Conservation (phyloP, 2,797 vertebrate genomes). For the Fistularia tabacaria region DNA sequence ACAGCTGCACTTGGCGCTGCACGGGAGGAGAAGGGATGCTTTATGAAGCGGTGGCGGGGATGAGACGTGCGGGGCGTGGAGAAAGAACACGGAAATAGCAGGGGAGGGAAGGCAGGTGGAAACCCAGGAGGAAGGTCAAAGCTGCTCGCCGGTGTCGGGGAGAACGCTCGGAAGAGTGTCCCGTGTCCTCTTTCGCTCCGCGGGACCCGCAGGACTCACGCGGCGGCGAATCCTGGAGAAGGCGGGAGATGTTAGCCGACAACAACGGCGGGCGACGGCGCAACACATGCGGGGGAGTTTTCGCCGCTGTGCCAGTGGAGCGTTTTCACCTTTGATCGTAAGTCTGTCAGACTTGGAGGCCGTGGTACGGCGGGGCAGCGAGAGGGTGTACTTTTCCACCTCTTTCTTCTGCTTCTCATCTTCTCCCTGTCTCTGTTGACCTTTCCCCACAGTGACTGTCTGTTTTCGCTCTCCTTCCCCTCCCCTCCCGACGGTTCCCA, state of each 20-base stretch:
- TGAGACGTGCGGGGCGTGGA: slow-evolving; percentile 12
- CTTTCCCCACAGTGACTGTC: slow-evolving; percentile 52
- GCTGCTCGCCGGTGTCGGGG: too few relatives aligned
- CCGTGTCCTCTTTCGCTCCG: too few relatives aligned
- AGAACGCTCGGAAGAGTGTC: too few relatives aligned
- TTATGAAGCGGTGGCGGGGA: slow-evolving; percentile 19
- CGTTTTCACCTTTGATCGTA: slow-evolving; percentile 42
- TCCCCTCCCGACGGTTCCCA: slow-evolving; percentile 9
- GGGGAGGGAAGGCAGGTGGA: neutral
- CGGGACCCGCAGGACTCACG: too few relatives aligned
- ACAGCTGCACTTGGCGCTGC: slow-evolving; percentile 29
- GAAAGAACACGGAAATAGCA: neutral
- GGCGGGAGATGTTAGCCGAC: too few relatives aligned
- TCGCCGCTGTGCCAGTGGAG: slow-evolving; percentile 10
- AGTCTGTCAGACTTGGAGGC: slow-evolving; percentile 34
- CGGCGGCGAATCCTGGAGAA: too few relatives aligned
- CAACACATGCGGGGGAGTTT: neutral
- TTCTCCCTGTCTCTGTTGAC: slow-evolving; percentile 49
- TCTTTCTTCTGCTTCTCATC: slow-evolving; percentile 48
- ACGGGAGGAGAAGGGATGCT: slow-evolving; percentile 20
- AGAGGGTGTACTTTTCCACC: slow-evolving; percentile 50
- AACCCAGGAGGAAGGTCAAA: neutral
- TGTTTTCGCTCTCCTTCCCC: slow-evolving; percentile 32
- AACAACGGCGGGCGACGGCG: too few relatives aligned
- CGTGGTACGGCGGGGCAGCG: slow-evolving; percentile 11